Evolutionary conservation across 35 echinoderm and acorn worm genomes (phyloP).

Genomic region (Nesometra sesokonis): DNA sequence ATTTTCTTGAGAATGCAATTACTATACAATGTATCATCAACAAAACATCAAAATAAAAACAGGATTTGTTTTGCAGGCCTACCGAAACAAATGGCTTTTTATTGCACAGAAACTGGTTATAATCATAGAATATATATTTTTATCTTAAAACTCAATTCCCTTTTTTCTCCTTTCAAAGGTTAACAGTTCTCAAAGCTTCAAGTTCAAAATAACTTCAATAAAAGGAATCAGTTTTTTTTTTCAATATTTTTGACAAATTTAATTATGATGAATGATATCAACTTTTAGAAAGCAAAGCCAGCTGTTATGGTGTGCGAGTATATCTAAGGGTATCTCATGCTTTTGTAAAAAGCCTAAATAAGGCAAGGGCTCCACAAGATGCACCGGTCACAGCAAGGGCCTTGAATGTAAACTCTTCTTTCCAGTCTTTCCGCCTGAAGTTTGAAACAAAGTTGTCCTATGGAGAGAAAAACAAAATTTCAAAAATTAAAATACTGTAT

Average conservation of each 20-base stretch:
- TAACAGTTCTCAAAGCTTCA: no score
- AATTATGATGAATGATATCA: no score
- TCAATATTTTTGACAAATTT: no score
- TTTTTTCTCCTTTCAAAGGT: not conserved
- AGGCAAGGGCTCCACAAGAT: not conserved
- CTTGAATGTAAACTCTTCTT: not conserved
- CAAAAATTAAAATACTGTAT: not conserved
- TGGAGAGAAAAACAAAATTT: not conserved
- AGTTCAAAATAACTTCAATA: no score
- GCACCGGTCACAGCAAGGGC: not conserved
- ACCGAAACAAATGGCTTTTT: not conserved
- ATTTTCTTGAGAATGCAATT: no score
- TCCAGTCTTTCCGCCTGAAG: constrained; percentile 9
- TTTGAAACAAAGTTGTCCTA: not conserved
- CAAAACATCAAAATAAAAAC: no score
- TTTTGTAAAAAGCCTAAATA: not conserved
- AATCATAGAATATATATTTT: not conserved
- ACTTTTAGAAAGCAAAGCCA: no score
- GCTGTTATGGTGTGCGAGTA: no score
- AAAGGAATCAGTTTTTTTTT: no score
- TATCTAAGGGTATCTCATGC: not conserved
- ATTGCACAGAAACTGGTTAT: not conserved
- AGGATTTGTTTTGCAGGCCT: no score
- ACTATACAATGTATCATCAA: no score
- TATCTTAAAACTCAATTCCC: not conserved